phyloP scores from a whole-genome alignment of 2,113 vertebrate species.

The Eublepharis macularius region DNA sequence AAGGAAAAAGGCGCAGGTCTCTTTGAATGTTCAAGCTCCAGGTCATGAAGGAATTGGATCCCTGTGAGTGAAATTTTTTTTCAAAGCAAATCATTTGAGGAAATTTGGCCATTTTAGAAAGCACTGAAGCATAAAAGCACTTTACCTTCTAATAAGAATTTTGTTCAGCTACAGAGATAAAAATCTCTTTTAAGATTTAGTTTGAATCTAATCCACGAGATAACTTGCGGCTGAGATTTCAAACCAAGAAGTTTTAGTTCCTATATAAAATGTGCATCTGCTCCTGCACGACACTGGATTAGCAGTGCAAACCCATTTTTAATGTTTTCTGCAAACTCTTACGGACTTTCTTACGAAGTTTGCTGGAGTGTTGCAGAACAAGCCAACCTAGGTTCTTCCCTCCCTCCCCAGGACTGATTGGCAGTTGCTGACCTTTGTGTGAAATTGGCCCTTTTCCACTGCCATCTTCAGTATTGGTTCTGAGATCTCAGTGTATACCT shows the following conservation, averaged over 20 bases:
- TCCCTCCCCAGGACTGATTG: not conserved
- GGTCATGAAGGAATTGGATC: slow-evolving; percentile 26
- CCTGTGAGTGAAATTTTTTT: slow-evolving; percentile 20
- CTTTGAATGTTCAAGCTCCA: slow-evolving; percentile 19
- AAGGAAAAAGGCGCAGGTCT: not conserved
- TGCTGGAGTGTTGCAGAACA: not conserved
- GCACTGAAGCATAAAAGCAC: slow-evolving; percentile 18
- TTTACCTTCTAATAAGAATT: slow-evolving; percentile 46
- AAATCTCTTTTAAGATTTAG: slow-evolving; percentile 19
- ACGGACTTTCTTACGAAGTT: not conserved
- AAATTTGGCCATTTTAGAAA: slow-evolving; percentile 45
- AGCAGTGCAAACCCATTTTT: not conserved
- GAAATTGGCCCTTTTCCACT: no score
- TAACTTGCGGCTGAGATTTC: not conserved
- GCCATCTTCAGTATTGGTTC: not conserved
- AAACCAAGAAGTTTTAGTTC: not conserved
- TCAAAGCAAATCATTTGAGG: slow-evolving; percentile 44
- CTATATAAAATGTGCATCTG: not conserved
- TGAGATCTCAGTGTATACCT: not conserved
- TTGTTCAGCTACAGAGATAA: slow-evolving; percentile 22
- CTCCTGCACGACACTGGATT: not conserved
- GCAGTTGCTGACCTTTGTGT: not conserved
- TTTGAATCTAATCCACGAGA: not conserved
- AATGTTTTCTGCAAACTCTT: not conserved
- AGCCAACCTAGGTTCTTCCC: not conserved